Evolutionary conservation across 2,888 invertebrate species (phyloP), one percentile per base, ranked within the genome.

Genomic region (Ectobius pallidus): DNA sequence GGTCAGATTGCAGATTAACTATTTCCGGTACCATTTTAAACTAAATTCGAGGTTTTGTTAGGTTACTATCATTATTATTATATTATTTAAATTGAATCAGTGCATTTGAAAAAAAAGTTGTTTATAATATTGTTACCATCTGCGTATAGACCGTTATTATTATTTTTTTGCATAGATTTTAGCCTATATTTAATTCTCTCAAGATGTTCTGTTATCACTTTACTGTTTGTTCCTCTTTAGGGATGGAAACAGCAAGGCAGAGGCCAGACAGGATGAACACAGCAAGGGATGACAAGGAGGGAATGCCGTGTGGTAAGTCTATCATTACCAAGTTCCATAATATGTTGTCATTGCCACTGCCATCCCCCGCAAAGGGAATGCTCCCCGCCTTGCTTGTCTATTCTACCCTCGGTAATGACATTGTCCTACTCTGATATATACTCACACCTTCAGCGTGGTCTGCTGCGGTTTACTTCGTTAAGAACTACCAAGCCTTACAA

Each of bases 311-410:
- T 2, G 25, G 22, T 7, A 22, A 52, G 52, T 52, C 52, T 52
- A 52, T 52, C 52, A 25, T 9, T 46, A 18, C 22, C 52, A 22
- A 52, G 52, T 25, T 52, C 52, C 52, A 52, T 52, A 52, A 52
- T 25, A 25, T 25, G 52, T 25, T 2, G 52, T 52, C 52, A 18
- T 49, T 3, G 18, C 25, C n/a, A n/a, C n/a, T n/a, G n/a, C n/a
- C n/a, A n/a, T n/a, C n/a, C 52, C 6, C 52, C 18, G 6, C 52
- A 3, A 3, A 52, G 25, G 52, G 22, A 25, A 52, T n/a, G 49
- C 25, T 2, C 52, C 52, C 22, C 14, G 20, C 52, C 25, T 22
- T 7, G 22, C 25, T 25, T 9, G 52, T 52, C 52, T 52, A 49
- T 49, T 25, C 25, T 52, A 25, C 25, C 25, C 22, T 2, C 20